phyloP scores from a whole-genome alignment of 2,888 invertebrate species.

The Globia sparganii region DNA sequence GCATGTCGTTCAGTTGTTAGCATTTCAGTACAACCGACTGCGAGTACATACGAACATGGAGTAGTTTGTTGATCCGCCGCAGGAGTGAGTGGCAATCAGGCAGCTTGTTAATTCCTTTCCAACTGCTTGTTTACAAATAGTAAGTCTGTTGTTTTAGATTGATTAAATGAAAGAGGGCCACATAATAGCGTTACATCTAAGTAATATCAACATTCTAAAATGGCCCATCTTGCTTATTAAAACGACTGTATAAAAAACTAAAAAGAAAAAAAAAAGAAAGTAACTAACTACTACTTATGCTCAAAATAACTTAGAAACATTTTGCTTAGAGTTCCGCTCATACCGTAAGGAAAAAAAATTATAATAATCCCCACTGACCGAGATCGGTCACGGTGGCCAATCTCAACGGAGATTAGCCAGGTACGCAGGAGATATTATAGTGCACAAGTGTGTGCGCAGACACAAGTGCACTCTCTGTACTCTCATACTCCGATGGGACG shows the following conservation, averaged over 20 bases:
- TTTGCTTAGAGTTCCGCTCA: background rate
- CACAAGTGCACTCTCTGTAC: no score
- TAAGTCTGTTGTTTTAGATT: background rate
- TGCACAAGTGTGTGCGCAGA: no score
- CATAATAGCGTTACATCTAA: background rate
- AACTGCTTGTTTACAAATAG: slow-evolving; percentile 1
- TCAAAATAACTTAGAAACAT: background rate
- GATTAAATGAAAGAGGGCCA: background rate
- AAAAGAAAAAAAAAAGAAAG: no score
- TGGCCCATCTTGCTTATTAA: background rate
- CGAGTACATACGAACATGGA: background rate
- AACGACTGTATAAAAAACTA: no score
- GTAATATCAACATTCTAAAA: background rate
- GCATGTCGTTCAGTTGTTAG: slow-evolving; percentile 27
- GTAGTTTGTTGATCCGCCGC: slow-evolving; percentile 20
- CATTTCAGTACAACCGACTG: slow-evolving; percentile 9
- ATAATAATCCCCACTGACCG: no score
- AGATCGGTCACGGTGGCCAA: no score
- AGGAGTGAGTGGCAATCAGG: slow-evolving; percentile 18
- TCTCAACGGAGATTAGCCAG: no score
- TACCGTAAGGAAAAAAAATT: background rate
- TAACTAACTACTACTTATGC: no score
- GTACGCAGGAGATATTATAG: no score
- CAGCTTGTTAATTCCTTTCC: background rate
- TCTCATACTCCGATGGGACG: no score